phyloP scores from a whole-genome alignment of 1,140 invertebrate species.

The Notospermus geniculatus region DNA sequence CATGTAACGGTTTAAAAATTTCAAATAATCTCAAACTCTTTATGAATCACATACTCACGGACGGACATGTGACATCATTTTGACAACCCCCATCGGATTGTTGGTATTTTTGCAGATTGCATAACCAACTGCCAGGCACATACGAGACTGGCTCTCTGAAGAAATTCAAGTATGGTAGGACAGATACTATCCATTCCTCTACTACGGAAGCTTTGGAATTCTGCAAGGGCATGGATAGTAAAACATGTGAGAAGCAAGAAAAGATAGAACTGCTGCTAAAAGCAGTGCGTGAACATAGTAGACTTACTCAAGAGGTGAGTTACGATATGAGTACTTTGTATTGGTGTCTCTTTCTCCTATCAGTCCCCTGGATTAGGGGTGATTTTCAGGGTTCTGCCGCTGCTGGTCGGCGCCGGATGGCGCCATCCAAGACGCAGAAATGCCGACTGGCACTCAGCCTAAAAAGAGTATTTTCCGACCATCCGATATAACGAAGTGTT shows the following conservation, averaged over 20 bases:
- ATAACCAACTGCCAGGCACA: constrained; percentile 73
- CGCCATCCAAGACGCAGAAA: too few species aligned
- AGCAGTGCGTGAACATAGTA: constrained; percentile 78
- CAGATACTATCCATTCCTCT: constrained; percentile 88
- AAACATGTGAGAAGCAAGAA: constrained; percentile 45
- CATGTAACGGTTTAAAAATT: too few species aligned
- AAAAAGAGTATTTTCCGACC: too few species aligned
- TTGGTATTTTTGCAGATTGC: constrained; percentile 66
- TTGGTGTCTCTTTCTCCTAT: neutral
- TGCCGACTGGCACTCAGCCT: too few species aligned
- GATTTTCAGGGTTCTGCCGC: too few species aligned
- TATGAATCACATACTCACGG: too few species aligned
- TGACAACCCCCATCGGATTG: too few species aligned
- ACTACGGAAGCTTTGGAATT: constrained; percentile 76
- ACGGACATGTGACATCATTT: too few species aligned
- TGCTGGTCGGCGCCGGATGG: too few species aligned
- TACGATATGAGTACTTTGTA: too few species aligned
- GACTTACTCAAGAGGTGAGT: constrained; percentile 70
- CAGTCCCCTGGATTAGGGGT: neutral
- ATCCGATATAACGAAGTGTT: too few species aligned
- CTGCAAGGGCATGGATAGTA: constrained; percentile 66
- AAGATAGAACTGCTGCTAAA: constrained; percentile 61
- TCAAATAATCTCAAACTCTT: too few species aligned
- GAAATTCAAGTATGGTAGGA: constrained; percentile 77
- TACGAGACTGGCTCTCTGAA: constrained; percentile 85